phyloP scores from a whole-genome alignment of 2,797 vertebrate genomes.

The Oreonectes daqikongensis region DNA sequence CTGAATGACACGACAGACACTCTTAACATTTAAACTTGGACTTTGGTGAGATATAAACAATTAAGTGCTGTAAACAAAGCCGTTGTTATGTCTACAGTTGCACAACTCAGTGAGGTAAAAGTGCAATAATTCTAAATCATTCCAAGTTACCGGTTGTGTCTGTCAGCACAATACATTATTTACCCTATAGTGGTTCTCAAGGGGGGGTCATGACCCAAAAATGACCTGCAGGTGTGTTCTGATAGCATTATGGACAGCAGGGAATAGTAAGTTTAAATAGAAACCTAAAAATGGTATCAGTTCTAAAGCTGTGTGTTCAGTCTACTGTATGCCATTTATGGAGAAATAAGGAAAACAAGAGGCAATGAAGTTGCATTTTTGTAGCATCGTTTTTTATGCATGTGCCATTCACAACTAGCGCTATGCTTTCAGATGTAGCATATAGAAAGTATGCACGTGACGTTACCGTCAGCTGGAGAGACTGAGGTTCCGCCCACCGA shows the following conservation, averaged over 20 bases:
- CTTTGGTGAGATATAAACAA: conserved; percentile 22
- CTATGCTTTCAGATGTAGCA: neutral
- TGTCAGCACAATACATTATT: neutral
- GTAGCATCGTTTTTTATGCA: neutral
- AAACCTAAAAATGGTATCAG: too few species aligned
- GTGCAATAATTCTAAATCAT: neutral
- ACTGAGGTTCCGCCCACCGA: too few species aligned
- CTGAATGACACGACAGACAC: neutral
- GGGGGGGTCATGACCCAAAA: neutral
- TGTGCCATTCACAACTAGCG: neutral
- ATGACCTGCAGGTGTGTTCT: neutral
- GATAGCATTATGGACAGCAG: too few species aligned
- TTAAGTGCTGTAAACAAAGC: neutral
- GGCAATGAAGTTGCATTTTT: too few species aligned
- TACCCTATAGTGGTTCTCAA: neutral
- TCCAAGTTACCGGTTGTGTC: neutral
- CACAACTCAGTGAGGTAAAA: conserved; percentile 19
- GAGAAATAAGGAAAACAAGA: too few species aligned
- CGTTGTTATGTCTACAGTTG: neutral
- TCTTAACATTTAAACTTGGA: conserved; percentile 25
- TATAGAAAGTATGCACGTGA: too few species aligned
- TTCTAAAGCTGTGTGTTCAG: too few species aligned
- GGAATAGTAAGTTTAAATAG: too few species aligned
- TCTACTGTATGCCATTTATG: too few species aligned
- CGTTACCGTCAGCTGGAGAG: too few species aligned